A percentile compares a stretch with the other conserved stretches of the same genome.
Conservation (phyloP, 2,888 invertebrate genomes). For the Sipha maydis region DNA sequence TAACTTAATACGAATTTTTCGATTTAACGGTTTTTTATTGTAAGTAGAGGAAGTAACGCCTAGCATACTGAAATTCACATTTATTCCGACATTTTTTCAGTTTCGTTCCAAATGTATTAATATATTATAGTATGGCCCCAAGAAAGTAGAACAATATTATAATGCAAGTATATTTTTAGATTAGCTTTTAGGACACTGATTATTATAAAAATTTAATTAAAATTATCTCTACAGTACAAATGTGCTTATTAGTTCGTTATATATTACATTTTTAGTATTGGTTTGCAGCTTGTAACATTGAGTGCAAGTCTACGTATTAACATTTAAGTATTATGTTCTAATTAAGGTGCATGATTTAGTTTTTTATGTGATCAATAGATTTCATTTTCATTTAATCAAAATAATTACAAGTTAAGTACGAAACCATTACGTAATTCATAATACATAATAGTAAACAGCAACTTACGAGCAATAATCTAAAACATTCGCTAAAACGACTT, state of each 20-base stretch:
- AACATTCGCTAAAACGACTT: conserved; percentile 1
- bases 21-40: no score
- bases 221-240: neutral
- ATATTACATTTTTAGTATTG: no score
- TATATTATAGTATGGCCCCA: no score
- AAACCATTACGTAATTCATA: neutral
- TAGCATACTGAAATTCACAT: no score
- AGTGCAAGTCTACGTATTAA: neutral
- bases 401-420: neutral
- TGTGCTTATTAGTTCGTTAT: neutral
- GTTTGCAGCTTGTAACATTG: neutral
- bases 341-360: neutral
- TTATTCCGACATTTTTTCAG: no score
- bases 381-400: neutral
- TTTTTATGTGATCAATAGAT: neutral
- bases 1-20: no score
- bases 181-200: neutral
- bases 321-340: no score
- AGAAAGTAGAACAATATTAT: neutral
- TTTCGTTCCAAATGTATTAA: no score
- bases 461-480: neutral
- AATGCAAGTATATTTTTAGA: neutral
- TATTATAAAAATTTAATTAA: neutral
- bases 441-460: neutral
- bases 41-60: no score